These are phyloP conservation scores for Cephus nigrinus DNA, from an alignment of 2,888 invertebrate genomes.

Conservation along the genomic window DNA sequence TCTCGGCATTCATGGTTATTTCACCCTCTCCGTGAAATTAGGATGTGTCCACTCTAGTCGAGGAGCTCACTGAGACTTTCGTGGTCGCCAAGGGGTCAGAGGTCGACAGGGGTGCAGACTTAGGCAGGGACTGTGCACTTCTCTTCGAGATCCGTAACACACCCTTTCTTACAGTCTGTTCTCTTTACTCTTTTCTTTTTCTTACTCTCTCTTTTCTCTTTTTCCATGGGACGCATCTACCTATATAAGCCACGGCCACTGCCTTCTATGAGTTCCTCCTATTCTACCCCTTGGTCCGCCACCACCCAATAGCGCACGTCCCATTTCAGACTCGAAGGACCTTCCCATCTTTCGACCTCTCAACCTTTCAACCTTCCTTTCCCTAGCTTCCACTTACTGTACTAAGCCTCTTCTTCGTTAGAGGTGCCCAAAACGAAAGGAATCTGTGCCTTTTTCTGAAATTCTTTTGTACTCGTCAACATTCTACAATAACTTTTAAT, in stretches of 20 bases:
- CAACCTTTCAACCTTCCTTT: background rate
- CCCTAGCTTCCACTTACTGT: constrained; percentile 16
- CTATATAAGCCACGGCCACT: background rate
- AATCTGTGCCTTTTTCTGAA: background rate
- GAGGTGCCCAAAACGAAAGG: constrained; percentile 4
- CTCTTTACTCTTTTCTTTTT: background rate
- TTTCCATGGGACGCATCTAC: background rate
- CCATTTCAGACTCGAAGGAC: constrained; percentile 26
- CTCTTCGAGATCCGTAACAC: constrained; percentile 31
- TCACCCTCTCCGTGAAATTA: constrained; percentile 25
- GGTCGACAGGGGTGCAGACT: constrained; percentile 5
- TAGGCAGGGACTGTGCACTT: constrained; percentile 27
- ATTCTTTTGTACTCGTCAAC: too few relatives aligned
- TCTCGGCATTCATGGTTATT: constrained; percentile 11
- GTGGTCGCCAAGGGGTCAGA: background rate
- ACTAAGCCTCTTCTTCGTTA: constrained; percentile 14
- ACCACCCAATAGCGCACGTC: constrained; percentile 29
- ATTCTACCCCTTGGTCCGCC: constrained; percentile 12
- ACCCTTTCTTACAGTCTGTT: background rate
- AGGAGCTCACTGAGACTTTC: background rate
- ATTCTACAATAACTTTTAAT: too few relatives aligned
- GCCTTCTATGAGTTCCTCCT: background rate
- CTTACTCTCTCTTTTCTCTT: background rate
- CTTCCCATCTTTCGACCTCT: constrained; percentile 24
- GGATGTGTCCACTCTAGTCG: constrained; percentile 20